Percentiles rank a stretch among this genome's conserved stretches.
These are phyloP conservation scores for Sander vitreus DNA, from an alignment of 2,113 vertebrate genomes.

Conservation along the genomic window DNA sequence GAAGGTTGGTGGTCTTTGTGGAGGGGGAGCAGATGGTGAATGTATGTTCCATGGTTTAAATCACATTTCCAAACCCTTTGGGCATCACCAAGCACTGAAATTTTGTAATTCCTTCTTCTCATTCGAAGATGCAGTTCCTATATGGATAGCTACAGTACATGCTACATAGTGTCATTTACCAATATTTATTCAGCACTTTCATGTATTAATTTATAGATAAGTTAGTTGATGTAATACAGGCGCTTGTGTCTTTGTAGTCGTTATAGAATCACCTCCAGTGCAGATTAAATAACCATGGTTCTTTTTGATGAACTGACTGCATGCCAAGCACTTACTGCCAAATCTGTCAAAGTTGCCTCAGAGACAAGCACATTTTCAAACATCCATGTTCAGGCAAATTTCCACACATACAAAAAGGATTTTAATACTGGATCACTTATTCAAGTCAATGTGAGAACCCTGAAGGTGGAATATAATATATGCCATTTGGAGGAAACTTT, in stretches of 20 bases:
- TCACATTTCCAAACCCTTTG: conserved; percentile 51
- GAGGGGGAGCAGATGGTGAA: conserved; percentile 62
- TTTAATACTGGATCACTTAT: neutral
- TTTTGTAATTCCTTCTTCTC: neutral
- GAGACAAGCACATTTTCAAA: conserved; percentile 15
- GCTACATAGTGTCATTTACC: neutral
- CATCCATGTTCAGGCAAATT: conserved; percentile 3
- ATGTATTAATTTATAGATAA: neutral
- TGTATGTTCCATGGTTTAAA: conserved; percentile 58
- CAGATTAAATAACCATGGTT: conserved; percentile 3
- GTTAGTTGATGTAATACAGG: neutral
- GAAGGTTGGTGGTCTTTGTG: conserved; percentile 54
- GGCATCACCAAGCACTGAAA: conserved; percentile 37
- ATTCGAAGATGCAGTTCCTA: conserved; percentile 18
- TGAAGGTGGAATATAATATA: conserved; percentile 16
- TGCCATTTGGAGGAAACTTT: conserved; percentile 29
- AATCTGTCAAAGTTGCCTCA: neutral
- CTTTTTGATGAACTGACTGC: conserved; percentile 5
- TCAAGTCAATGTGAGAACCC: conserved; percentile 15
- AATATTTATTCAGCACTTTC: conserved; percentile 17
- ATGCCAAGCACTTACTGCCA: neutral
- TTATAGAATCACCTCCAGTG: neutral
- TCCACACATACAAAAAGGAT: conserved; percentile 10
- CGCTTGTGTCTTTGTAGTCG: neutral
- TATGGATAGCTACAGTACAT: neutral